Evolutionary conservation across 1,140 invertebrate genomes (phyloP).

Genomic region (Drosophila nikananu): DNA sequence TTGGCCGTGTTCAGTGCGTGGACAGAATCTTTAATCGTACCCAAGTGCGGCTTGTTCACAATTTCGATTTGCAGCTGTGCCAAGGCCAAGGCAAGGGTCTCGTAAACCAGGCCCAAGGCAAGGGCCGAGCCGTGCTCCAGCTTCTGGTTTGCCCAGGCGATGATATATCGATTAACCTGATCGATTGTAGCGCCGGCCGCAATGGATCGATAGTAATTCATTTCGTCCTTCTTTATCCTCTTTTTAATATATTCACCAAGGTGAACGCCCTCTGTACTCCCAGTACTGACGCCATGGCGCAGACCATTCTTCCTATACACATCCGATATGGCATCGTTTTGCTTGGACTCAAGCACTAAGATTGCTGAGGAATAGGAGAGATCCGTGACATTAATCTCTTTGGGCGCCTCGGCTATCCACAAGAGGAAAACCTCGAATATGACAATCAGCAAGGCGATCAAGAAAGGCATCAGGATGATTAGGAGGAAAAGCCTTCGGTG

Average conservation of each 20-base stretch:
- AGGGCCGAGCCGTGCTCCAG: constrained; percentile 89
- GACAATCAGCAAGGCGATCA: neutral
- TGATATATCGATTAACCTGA: constrained; percentile 69
- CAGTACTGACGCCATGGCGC: neutral
- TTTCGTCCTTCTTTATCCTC: neutral
- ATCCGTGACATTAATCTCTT: neutral
- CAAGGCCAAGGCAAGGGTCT: constrained; percentile 83
- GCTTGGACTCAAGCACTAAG: neutral
- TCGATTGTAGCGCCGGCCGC: constrained; percentile 85
- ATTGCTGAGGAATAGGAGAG: neutral
- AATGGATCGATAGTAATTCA: constrained; percentile 56
- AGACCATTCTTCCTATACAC: neutral
- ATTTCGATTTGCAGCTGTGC: constrained; percentile 21
- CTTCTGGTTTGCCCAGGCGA: constrained; percentile 87
- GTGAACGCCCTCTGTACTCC: neutral
- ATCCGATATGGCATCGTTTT: neutral
- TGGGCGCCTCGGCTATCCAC: rapidly evolving
- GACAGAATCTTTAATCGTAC: rapidly evolving
- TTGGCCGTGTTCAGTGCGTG: constrained; percentile 81
- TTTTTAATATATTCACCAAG: neutral
- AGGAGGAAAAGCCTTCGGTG: neutral
- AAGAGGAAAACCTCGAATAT: neutral
- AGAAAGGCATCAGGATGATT: constrained; percentile 12
- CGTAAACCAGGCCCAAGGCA: constrained; percentile 87
- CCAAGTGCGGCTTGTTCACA: constrained; percentile 33